Evolutionary conservation across 2,113 vertebrate genomes (phyloP).

Genomic region (Chelonoidis abingdonii): DNA sequence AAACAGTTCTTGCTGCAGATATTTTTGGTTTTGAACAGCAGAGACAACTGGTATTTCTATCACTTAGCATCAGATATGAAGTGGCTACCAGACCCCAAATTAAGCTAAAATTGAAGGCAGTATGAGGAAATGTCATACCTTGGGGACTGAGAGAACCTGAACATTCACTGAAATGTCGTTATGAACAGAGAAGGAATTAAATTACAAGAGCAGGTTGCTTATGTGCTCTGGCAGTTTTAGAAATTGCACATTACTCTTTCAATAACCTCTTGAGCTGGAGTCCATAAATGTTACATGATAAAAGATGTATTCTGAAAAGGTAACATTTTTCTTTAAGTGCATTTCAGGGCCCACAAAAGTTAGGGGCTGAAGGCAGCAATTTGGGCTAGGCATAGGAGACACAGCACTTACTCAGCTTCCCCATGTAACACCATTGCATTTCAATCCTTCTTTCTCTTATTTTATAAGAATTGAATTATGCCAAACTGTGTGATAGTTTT

Average conservation of each 20-base stretch:
- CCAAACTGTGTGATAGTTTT: not conserved
- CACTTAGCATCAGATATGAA: constrained; percentile 12
- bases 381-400: not conserved
- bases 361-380: not conserved
- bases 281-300: not conserved
- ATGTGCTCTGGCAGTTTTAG: constrained; percentile 3
- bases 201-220: constrained; percentile 6
- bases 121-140: constrained; percentile 38
- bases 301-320: constrained; percentile 1
- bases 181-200: constrained; percentile 19
- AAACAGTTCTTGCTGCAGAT: not conserved
- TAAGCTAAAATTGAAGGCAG: constrained; percentile 28
- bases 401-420: not conserved
- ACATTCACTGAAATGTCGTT: not conserved
- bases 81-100: not conserved
- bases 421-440: not conserved
- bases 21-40: not conserved
- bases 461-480: not conserved
- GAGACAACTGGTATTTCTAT: constrained; percentile 33
- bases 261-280: not conserved
- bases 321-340: constrained; percentile 29
- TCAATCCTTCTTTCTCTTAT: not conserved
- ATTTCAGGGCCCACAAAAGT: constrained; percentile 25
- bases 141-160: constrained; percentile 27
- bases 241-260: not conserved